These are phyloP conservation scores for Danionella dracula DNA, from an alignment of 2,797 vertebrate species.

Conservation along the genomic window DNA sequence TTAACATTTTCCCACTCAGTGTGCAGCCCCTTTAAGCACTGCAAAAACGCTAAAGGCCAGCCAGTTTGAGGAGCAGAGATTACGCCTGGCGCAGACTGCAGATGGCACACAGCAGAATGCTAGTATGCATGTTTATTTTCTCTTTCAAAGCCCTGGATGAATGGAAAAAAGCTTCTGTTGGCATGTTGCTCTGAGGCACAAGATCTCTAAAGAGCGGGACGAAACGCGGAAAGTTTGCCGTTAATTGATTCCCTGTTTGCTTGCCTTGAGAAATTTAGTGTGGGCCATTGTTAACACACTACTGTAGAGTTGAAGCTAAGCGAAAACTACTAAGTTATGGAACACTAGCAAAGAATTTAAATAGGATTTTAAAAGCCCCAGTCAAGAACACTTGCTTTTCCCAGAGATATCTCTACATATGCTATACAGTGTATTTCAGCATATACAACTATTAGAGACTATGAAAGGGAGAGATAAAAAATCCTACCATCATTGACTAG, in stretches of 20 bases:
- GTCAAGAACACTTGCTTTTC: conserved; percentile 8
- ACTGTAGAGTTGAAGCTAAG: neutral
- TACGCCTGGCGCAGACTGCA: conserved; percentile 7
- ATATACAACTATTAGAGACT: no score
- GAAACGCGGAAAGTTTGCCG: neutral
- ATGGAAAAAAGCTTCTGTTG: conserved; percentile 14
- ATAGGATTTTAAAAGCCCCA: no score
- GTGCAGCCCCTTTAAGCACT: conserved; percentile 33
- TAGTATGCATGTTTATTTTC: conserved; percentile 17
- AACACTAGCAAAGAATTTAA: no score
- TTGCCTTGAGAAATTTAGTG: neutral
- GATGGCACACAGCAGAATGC: neutral
- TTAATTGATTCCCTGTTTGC: neutral
- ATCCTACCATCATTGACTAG: no score
- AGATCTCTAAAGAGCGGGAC: neutral
- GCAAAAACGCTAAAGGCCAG: conserved; percentile 37
- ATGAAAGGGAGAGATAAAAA: no score
- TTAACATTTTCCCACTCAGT: conserved; percentile 49
- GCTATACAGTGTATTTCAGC: no score
- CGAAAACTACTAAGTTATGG: no score
- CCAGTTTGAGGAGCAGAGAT: conserved; percentile 39
- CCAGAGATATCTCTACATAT: conserved; percentile 29
- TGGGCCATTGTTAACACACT: neutral
- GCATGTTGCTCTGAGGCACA: neutral
- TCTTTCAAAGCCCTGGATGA: conserved; percentile 1